Base-by-base conservation (phyloP, 53 echinoderm and acorn worm genomes). In the Apostichopus leukothele region DNA sequence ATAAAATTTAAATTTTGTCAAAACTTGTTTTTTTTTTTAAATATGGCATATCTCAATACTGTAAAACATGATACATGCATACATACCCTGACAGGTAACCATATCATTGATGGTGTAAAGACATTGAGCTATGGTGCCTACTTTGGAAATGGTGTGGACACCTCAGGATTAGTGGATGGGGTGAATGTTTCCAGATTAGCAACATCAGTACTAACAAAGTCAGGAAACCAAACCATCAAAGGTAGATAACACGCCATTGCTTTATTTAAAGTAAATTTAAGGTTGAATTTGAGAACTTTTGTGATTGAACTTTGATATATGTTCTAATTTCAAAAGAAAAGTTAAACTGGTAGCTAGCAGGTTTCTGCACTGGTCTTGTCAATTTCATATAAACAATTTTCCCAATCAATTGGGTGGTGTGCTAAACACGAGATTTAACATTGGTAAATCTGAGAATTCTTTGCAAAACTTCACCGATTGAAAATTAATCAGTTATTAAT, bases 141-240 rank as follows among this genome's bases (percentile, higher is more conserved):
- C 20, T 87, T 87, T 55, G 88, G 54, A 52, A 21, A 21, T 19
- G 88, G 68, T 87, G 19, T 87, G 7, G 59, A 19, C 8, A 87
- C 54, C 7, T 22, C 74, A n/a, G 88, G 88, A 52, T 54, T 75
- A n/a, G 88, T 87, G 51, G 88, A 87, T 87, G 88, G 88, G 5
- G 88, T 74, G 4, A 57, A 87, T 16, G 74, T 87, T 20, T 74
- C 88, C 13, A 59, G 54, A 22, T 74, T 87, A 50, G 57, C 52
- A 6, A 50, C 74, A 21, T 74, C 74, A 21, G 55, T 75, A 18
- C 19, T 87, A 0, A 87, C 88, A 50, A 74, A 87, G 52, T 52
- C 75, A 8, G 75, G 74, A 53, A 87, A 87, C 39, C 88, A 87
- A 13, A 87, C 88, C 9, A 52, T 87, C 18, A 50, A 75, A 87